These are phyloP conservation scores for Cataglyphis rosenhaueri DNA, from an alignment of 2,888 invertebrate species.

Conservation along the genomic window DNA sequence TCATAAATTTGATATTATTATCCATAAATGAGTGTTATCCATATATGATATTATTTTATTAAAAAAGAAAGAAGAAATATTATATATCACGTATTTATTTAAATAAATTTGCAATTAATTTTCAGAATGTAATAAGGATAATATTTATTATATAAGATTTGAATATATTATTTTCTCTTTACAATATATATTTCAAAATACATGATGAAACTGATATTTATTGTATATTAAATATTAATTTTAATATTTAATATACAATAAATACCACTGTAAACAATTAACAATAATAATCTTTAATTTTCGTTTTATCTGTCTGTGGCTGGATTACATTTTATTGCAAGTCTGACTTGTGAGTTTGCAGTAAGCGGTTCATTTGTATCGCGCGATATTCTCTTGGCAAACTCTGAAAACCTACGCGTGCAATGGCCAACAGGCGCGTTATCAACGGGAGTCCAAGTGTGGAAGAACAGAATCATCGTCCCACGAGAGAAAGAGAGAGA, in stretches of 20 bases:
- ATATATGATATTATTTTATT: not conserved
- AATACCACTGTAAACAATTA: not conserved
- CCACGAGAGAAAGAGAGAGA: slow-evolving; percentile 13
- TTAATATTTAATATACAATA: not conserved
- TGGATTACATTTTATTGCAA: not conserved
- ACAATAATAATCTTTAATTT: not conserved
- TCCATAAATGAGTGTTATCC: not conserved
- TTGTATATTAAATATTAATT: too few species aligned
- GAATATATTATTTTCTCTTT: not conserved
- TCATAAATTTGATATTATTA: not conserved
- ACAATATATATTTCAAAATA: not conserved
- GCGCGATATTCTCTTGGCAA: slow-evolving; percentile 3
- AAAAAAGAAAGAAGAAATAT: not conserved
- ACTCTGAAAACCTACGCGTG: slow-evolving; percentile 17
- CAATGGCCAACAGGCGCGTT: slow-evolving; percentile 25
- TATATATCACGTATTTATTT: not conserved
- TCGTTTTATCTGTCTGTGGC: not conserved
- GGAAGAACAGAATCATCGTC: slow-evolving; percentile 54
- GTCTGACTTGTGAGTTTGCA: not conserved
- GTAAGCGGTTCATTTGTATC: slow-evolving; percentile 32
- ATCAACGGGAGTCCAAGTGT: slow-evolving; percentile 19
- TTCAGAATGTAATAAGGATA: not conserved
- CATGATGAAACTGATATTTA: not conserved
- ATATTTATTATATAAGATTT: not conserved
- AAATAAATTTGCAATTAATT: not conserved